phyloP scores from a whole-genome alignment of 2,888 invertebrate species.

The Melieria crassipennis region DNA sequence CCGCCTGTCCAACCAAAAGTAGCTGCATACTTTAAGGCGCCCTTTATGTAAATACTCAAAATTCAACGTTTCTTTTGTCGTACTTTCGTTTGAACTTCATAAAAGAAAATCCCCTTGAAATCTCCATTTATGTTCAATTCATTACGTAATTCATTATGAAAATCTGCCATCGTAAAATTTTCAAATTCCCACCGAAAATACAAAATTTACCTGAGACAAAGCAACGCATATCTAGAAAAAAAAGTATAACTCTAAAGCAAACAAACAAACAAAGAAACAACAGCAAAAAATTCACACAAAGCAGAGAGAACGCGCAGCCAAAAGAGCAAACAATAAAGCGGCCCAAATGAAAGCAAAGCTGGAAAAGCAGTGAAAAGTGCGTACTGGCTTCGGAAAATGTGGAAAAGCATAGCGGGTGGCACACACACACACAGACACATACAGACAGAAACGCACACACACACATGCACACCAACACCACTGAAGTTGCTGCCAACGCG shows the following conservation, averaged over 20 bases:
- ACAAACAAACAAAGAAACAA: too few species aligned
- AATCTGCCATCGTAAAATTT: slow-evolving; percentile 32
- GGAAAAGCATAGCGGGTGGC: slow-evolving; percentile 4
- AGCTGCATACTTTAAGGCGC: too few species aligned
- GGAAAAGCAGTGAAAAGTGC: slow-evolving; percentile 26
- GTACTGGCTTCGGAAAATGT: slow-evolving; percentile 28
- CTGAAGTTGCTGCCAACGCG: not conserved
- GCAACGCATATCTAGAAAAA: too few species aligned
- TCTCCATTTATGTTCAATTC: slow-evolving; percentile 32
- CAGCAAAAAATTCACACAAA: too few species aligned
- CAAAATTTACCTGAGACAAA: slow-evolving; percentile 17
- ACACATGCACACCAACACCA: not conserved
- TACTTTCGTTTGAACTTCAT: slow-evolving; percentile 15
- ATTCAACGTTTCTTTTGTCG: too few species aligned
- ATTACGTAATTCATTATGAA: slow-evolving; percentile 35
- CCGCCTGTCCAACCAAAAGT: too few species aligned
- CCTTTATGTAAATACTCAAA: too few species aligned
- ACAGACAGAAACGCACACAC: not conserved
- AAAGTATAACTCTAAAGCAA: too few species aligned
- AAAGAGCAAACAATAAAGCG: too few species aligned
- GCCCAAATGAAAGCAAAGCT: not conserved
- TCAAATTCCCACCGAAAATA: slow-evolving; percentile 27
- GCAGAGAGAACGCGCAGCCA: too few species aligned
- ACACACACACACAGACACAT: not conserved
- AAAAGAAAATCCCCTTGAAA: slow-evolving; percentile 27